Percentiles rank a stretch among this genome's conserved stretches.
These are phyloP conservation scores for Genyomyrus donnyi DNA, from an alignment of 2,113 vertebrate genomes.

Conservation along the genomic window DNA sequence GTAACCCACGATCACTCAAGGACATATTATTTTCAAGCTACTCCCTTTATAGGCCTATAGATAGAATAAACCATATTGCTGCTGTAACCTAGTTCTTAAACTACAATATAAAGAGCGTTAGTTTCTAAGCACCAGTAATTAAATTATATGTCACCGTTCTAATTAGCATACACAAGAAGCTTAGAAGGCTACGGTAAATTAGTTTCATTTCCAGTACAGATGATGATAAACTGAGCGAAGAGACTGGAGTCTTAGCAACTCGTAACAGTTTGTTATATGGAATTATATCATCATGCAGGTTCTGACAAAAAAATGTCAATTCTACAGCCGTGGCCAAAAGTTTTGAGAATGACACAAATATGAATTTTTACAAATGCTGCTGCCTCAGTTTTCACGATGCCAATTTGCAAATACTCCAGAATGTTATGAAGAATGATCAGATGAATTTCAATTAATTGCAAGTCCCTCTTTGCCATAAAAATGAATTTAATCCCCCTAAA, in stretches of 20 bases:
- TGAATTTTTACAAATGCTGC: too few relatives aligned
- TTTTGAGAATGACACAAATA: too few relatives aligned
- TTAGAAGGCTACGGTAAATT: not conserved
- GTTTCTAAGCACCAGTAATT: not conserved
- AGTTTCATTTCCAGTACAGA: not conserved
- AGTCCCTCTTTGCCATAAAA: too few relatives aligned
- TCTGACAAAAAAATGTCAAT: not conserved
- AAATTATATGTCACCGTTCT: not conserved
- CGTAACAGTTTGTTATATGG: not conserved
- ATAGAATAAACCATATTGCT: not conserved
- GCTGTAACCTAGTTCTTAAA: not conserved
- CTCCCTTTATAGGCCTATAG: not conserved
- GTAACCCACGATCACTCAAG: not conserved
- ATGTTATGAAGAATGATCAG: too few relatives aligned
- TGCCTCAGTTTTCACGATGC: too few relatives aligned
- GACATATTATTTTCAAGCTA: not conserved
- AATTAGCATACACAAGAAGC: not conserved
- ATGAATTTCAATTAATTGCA: too few relatives aligned
- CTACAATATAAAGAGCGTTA: not conserved
- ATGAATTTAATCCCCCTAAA: too few relatives aligned
- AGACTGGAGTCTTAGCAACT: not conserved
- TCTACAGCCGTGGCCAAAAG: not conserved
- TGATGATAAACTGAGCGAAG: not conserved
- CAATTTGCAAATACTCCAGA: too few relatives aligned
- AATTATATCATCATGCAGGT: not conserved